Evolutionary conservation across 2,888 invertebrate species (phyloP).

Genomic region (Willowsia nigromaculata): DNA sequence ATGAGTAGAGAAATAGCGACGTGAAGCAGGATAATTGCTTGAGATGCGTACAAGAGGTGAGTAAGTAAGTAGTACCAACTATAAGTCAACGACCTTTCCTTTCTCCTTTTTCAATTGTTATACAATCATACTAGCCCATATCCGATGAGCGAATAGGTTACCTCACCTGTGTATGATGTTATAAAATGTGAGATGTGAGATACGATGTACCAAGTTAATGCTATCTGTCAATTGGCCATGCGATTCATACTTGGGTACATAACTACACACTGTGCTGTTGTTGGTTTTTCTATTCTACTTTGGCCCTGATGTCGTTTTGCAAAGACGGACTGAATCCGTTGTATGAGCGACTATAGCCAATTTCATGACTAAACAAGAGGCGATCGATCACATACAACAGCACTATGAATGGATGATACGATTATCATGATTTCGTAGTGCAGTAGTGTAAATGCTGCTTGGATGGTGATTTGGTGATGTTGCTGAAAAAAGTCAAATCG

Average conservation of each 20-base stretch:
- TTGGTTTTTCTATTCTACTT: neutral
- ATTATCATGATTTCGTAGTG: too few species aligned
- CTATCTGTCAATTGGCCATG: neutral
- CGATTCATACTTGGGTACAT: neutral
- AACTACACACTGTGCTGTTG: neutral
- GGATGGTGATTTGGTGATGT: too few species aligned
- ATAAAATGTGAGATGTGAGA: neutral
- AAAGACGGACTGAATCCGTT: neutral
- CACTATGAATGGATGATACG: too few species aligned
- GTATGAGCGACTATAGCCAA: too few species aligned
- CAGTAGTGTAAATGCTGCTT: too few species aligned
- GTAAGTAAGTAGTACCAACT: conserved; percentile 68
- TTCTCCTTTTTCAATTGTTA: conserved; percentile 66
- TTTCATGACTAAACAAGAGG: too few species aligned
- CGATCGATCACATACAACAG: too few species aligned
- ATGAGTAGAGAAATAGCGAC: neutral
- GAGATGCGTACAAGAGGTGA: neutral
- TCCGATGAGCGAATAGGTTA: conserved; percentile 66
- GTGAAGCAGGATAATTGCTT: neutral
- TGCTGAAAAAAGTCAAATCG: too few species aligned
- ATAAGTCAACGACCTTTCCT: conserved; percentile 68
- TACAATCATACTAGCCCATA: conserved; percentile 67
- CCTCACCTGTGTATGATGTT: conserved; percentile 8
- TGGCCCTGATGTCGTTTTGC: neutral
- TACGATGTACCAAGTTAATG: neutral